phyloP scores from a whole-genome alignment of 53 echinoderm and acorn worm species.

The Crossaster papposus region DNA sequence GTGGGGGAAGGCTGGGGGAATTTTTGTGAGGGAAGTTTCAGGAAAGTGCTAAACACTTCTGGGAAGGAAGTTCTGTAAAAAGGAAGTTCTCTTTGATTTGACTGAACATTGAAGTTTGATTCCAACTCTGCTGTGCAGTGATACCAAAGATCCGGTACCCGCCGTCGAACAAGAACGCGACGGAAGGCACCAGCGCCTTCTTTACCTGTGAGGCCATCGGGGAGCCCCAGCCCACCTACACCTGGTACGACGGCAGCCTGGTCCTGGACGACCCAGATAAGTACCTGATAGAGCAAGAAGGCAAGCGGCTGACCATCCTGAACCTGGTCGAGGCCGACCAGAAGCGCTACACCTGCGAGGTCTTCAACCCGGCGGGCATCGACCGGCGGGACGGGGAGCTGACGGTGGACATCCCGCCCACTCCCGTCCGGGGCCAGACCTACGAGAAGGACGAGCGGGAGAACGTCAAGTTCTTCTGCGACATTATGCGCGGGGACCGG shows the following conservation, averaged over 20 bases:
- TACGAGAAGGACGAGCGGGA: conserved; percentile 21
- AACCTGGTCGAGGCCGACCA: conserved; percentile 66
- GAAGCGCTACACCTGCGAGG: conserved; percentile 73
- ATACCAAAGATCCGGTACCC: conserved; percentile 63
- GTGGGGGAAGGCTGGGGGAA: no score
- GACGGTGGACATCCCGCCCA: conserved; percentile 75
- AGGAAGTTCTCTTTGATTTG: no score
- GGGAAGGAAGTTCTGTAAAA: no score
- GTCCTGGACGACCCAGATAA: conserved; percentile 51
- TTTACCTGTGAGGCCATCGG: conserved; percentile 86
- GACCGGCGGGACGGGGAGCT: conserved; percentile 65
- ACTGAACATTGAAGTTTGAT: no score
- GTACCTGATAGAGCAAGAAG: conserved; percentile 61
- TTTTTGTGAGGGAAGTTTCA: no score
- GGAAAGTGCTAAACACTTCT: no score
- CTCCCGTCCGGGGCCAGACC: conserved; percentile 32
- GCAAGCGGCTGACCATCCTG: conserved; percentile 68
- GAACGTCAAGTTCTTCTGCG: conserved; percentile 43
- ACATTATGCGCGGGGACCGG: conserved; percentile 44
- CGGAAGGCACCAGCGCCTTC: conserved; percentile 51
- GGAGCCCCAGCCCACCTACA: conserved; percentile 77
- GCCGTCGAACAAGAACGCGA: conserved; percentile 66
- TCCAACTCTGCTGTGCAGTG: background rate
- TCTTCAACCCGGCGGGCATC: conserved; percentile 63
- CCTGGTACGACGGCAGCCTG: conserved; percentile 61